Conservation (phyloP, 2,888 invertebrate species). For the Sisyra terminalis region DNA sequence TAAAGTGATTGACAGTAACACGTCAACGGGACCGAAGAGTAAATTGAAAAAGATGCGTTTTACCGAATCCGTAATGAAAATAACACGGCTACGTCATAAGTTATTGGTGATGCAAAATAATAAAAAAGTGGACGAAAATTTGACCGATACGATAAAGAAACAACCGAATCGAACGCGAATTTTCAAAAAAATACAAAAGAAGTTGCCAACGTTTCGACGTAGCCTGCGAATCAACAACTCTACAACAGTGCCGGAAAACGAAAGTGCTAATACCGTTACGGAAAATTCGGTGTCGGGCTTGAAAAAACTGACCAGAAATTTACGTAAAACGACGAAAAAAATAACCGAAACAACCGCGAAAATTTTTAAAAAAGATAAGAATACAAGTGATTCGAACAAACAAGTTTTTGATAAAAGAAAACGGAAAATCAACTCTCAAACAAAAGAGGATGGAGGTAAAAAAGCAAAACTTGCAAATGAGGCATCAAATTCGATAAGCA, state of each 20-base stretch:
- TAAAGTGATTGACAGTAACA: slow-evolving; percentile 22
- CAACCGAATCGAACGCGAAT: slow-evolving; percentile 5
- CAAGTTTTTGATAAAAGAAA: not conserved
- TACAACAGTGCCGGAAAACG: not conserved
- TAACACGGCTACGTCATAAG: slow-evolving; percentile 14
- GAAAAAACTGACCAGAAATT: not conserved
- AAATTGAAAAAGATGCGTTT: slow-evolving; percentile 13
- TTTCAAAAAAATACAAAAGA: not conserved
- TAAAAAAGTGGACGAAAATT: slow-evolving; percentile 9
- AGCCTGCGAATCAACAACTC: not conserved
- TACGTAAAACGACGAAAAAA: not conserved
- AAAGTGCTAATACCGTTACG: not conserved
- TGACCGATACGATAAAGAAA: slow-evolving; percentile 11
- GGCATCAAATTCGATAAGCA: not conserved
- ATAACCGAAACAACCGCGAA: not conserved
- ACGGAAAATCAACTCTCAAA: not conserved
- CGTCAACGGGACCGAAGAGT: slow-evolving; percentile 18
- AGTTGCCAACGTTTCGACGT: slow-evolving; percentile 3
- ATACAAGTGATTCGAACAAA: not conserved
- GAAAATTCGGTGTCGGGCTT: not conserved
- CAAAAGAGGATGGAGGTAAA: not conserved
- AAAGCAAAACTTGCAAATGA: not conserved
- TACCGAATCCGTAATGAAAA: slow-evolving; percentile 15
- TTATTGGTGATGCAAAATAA: slow-evolving; percentile 7
- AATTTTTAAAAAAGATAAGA: not conserved